Percentiles rank a stretch among this genome's conserved stretches.
Conservation (phyloP, 2,888 invertebrate genomes). For the Hololepta plana region DNA sequence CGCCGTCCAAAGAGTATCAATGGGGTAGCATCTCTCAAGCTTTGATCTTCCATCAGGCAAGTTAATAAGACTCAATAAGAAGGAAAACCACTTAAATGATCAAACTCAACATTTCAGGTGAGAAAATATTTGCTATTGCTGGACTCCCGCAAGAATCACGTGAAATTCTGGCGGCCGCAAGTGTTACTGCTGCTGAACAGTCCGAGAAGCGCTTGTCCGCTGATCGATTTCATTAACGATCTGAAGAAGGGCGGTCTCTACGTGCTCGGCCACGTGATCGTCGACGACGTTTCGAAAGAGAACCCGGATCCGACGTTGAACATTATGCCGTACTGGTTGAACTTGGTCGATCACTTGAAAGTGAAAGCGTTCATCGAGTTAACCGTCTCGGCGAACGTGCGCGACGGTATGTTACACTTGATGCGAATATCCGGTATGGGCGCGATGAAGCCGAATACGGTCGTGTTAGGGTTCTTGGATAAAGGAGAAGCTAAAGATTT, state of each 20-base stretch:
- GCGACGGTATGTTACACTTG: conserved; percentile 84
- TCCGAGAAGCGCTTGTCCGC: conserved; percentile 74
- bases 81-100: neutral
- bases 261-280: conserved; percentile 70
- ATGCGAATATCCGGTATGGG: conserved; percentile 86
- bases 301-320: conserved; percentile 52
- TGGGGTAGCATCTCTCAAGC: conserved; percentile 99
- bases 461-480: conserved; percentile 88
- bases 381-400: conserved; percentile 66
- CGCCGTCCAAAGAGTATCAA: conserved; percentile 60
- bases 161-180: conserved; percentile 98
- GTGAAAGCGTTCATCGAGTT: conserved; percentile 95
- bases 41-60: conserved; percentile 93
- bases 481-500: conserved; percentile 56
- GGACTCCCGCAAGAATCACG: conserved; percentile 93
- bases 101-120: conserved; percentile 33
- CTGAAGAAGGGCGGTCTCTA: conserved; percentile 88
- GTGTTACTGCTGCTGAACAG: conserved; percentile 83
- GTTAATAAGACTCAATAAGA: conserved; percentile 5
- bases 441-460: conserved; percentile 98
- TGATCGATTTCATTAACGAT: conserved; percentile 95
- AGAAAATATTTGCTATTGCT: conserved; percentile 89
- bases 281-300: too few relatives aligned
- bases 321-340: conserved; percentile 78
- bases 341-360: conserved; percentile 85